phyloP scores from a whole-genome alignment of 2,888 invertebrate species.

The Philonicus albiceps region DNA sequence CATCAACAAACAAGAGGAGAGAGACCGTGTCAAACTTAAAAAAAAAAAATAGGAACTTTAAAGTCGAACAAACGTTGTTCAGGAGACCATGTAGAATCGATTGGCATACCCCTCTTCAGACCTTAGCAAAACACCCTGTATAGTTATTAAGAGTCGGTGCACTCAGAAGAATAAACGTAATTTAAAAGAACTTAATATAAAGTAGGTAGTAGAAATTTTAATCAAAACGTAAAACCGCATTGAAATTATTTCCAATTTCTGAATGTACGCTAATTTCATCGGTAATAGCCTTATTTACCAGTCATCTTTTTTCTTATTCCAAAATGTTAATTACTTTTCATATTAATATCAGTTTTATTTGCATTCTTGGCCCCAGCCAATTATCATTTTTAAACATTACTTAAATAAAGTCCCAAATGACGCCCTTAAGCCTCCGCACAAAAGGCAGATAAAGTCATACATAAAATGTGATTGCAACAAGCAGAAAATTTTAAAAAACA shows the following conservation, averaged over 20 bases:
- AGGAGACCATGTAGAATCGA: too few species aligned
- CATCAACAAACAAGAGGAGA: too few species aligned
- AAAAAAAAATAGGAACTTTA: too few species aligned
- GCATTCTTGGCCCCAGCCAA: not conserved
- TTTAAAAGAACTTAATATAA: too few species aligned
- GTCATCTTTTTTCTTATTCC: not conserved
- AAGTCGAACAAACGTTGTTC: too few species aligned
- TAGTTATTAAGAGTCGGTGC: too few species aligned
- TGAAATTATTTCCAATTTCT: not conserved
- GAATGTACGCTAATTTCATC: not conserved
- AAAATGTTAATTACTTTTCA: not conserved
- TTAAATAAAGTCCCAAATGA: not conserved
- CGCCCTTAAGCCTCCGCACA: not conserved
- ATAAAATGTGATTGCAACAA: not conserved
- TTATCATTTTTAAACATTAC: not conserved
- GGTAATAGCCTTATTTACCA: not conserved
- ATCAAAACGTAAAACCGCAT: too few species aligned
- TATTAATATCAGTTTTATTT: not conserved
- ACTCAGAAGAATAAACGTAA: too few species aligned
- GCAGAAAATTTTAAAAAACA: not conserved
- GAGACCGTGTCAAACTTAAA: too few species aligned
- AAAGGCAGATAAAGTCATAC: not conserved
- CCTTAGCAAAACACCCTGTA: too few species aligned
- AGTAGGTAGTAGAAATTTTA: too few species aligned
- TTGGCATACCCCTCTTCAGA: too few species aligned